Conservation (phyloP, 2,113 vertebrate species). For the Onychostruthus taczanowskii region DNA sequence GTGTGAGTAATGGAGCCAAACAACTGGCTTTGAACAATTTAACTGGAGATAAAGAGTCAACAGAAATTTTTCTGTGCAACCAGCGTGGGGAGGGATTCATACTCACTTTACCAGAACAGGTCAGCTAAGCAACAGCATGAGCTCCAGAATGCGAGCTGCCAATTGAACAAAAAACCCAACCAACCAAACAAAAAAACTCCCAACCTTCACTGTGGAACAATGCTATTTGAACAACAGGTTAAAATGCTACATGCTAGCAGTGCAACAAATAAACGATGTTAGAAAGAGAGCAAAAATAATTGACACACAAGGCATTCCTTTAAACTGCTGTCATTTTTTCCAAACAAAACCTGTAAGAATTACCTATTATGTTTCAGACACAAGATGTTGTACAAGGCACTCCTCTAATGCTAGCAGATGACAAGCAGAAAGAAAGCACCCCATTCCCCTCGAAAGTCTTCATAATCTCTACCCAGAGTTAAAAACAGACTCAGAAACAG, state of each 20-base stretch:
- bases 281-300: not conserved
- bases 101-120: constrained; percentile 7
- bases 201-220: not conserved
- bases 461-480: not conserved
- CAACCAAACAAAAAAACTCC: too few relatives aligned
- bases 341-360: not conserved
- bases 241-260: not conserved
- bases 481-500: not conserved
- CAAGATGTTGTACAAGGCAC: not conserved
- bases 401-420: not conserved
- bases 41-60: not conserved
- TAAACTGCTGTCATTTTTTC: not conserved
- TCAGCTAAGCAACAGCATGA: constrained; percentile 23
- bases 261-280: not conserved
- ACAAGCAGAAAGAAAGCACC: not conserved
- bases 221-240: not conserved
- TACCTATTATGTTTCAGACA: not conserved
- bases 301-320: not conserved
- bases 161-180: not conserved
- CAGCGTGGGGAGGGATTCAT: not conserved
- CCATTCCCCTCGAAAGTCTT: not conserved
- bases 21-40: not conserved
- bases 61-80: not conserved
- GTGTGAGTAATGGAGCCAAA: not conserved
- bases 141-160: not conserved